Base-by-base conservation (phyloP, 2,888 invertebrate genomes). In the Beris chalybata region DNA sequence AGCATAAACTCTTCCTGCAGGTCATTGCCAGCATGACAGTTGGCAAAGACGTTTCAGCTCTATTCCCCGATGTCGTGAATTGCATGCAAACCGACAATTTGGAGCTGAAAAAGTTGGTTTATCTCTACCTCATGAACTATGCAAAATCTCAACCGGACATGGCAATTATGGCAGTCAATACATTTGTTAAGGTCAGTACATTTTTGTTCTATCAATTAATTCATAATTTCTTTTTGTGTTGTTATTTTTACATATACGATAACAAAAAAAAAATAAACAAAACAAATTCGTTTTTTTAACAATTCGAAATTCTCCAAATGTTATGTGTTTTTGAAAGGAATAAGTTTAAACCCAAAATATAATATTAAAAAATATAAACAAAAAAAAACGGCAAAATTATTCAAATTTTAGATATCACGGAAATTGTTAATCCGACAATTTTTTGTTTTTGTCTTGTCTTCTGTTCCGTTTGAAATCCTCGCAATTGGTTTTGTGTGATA, bases 21-120 rank as follows among this genome's bases (percentile, higher is more conserved):
- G 98, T 99, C 22, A 99, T 99, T 77, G 99, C 99, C 30, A 97
- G 97, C 70, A 99, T 99, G 99, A 99, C 99, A 5, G 99, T 99
- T 29, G 99, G 99, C 63, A 99, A 99, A 85, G 99, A 99, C 87
- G 99, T 99, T 0, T 93, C 93, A 0, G 97, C 98, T 1, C 83
- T 99, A 13, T 99, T 99, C 79, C 98, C 99, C 0, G 99, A 99
- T 79, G 99, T 99, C 1, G 97, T 99, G 32, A 99, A 99, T 82
- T 99, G 99, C 80, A 99, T 99, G 98, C 99, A 99, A 83, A 99
- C 99, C 0, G 99, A 99, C 79, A 99, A 99, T 82, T 83, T 99
- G 77, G 99, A 99, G 81, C 82, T 99, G 73, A 99, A 99, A 83
- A 99, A 99, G 77, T 84, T 99, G 58, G 99, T 99, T 1, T 99